A percentile compares a stretch with the other conserved stretches of the same genome.
Conservation (phyloP, 2,888 invertebrate genomes). For the Tridacna crocea region DNA sequence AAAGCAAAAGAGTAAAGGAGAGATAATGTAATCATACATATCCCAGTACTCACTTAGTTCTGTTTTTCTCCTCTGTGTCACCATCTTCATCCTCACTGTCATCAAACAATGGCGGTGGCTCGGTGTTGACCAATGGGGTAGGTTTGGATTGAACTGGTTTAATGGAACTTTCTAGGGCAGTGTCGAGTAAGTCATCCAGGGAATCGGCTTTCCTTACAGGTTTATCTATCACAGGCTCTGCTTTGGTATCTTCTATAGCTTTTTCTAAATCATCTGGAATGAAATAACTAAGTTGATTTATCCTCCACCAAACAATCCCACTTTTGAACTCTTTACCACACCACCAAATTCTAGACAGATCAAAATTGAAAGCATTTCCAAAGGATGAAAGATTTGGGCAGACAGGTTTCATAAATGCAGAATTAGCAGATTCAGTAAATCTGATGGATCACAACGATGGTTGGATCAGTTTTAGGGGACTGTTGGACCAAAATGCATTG, state of each 20-base stretch:
- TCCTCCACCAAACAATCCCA: too few species aligned
- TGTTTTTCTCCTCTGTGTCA: conserved; percentile 26
- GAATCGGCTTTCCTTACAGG: conserved; percentile 46
- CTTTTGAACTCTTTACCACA: too few species aligned
- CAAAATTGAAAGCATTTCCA: too few species aligned
- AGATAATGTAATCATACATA: too few species aligned
- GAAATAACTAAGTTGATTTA: not conserved
- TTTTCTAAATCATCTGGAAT: not conserved
- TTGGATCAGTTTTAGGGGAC: too few species aligned
- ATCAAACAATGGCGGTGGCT: conserved; percentile 4
- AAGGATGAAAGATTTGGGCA: too few species aligned
- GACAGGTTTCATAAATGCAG: too few species aligned
- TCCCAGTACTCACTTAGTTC: conserved; percentile 29
- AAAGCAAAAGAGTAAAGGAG: too few species aligned
- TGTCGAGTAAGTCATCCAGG: conserved; percentile 44
- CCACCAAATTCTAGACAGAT: too few species aligned
- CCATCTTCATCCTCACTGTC: conserved; percentile 36
- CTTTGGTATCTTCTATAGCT: conserved; percentile 19
- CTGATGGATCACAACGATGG: too few species aligned
- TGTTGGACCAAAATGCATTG: too few species aligned
- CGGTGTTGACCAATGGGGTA: conserved; percentile 33
- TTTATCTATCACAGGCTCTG: conserved; percentile 30
- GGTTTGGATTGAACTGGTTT: not conserved
- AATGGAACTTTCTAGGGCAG: conserved; percentile 38
- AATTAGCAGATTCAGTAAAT: too few species aligned